Evolutionary conservation across 2,888 invertebrate genomes (phyloP).

Genomic region (Lobophora halterata): DNA sequence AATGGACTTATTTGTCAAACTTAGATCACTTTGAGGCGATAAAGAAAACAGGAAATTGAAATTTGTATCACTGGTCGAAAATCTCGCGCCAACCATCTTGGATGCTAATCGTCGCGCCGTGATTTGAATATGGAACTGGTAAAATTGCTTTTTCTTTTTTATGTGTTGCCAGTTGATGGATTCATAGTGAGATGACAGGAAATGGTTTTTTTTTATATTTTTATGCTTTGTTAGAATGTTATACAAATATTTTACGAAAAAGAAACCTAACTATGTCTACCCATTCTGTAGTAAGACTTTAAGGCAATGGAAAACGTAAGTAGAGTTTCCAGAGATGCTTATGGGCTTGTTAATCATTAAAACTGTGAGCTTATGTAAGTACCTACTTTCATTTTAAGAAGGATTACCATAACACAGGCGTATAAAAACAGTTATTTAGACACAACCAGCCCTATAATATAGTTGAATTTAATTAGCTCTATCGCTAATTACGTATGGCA

Average conservation of each 20-base stretch:
- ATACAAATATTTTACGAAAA: too few species aligned
- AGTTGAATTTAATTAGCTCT: conserved; percentile 64
- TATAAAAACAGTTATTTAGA: too few species aligned
- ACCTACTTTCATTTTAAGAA: too few species aligned
- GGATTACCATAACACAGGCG: too few species aligned
- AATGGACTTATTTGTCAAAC: conserved; percentile 79
- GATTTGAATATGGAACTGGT: conserved; percentile 74
- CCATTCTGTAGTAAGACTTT: too few species aligned
- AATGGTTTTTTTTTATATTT: conserved; percentile 34
- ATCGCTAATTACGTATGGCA: conserved; percentile 69
- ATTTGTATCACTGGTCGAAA: conserved; percentile 76
- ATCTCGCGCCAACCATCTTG: conserved; percentile 66
- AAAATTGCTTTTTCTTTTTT: conserved; percentile 50
- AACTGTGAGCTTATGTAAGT: too few species aligned
- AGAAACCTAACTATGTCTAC: too few species aligned
- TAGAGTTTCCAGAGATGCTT: too few species aligned
- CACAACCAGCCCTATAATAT: conserved; percentile 13
- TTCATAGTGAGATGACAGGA: conserved; percentile 50
- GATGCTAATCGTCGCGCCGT: conserved; percentile 67
- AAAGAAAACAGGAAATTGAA: conserved; percentile 77
- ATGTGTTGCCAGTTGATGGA: conserved; percentile 50
- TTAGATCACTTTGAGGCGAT: conserved; percentile 68
- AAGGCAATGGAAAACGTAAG: too few species aligned
- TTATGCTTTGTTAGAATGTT: too few species aligned
- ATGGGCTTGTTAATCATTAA: too few species aligned